Conservation (phyloP, 2,888 invertebrate genomes). For the Tinea semifulvella region DNA sequence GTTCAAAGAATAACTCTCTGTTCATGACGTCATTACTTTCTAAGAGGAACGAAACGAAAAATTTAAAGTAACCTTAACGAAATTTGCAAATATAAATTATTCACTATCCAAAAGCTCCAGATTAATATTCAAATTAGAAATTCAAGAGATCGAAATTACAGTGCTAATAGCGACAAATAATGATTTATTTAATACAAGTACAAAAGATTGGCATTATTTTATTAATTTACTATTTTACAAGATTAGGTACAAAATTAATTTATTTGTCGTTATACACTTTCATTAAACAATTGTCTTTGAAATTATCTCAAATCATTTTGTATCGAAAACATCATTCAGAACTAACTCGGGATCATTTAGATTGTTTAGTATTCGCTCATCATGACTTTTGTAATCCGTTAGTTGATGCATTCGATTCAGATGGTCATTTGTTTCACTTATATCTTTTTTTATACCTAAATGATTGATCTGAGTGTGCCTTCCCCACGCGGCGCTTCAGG, state of each 20-base stretch:
- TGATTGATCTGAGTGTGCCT: conserved; percentile 66
- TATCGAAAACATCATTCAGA: conserved; percentile 5
- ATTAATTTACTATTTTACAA: too few species aligned
- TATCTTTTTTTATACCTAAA: conserved; percentile 45
- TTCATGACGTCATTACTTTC: conserved; percentile 50
- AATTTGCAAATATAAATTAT: conserved; percentile 23
- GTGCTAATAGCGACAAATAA: conserved; percentile 3
- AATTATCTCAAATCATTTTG: conserved; percentile 1
- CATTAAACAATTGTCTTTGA: not conserved
- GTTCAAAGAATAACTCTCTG: conserved; percentile 39
- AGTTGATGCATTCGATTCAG: conserved; percentile 42
- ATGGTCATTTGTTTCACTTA: conserved; percentile 9
- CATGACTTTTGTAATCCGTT: too few species aligned
- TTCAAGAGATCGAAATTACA: conserved; percentile 5
- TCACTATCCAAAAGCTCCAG: conserved; percentile 62
- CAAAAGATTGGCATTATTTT: too few species aligned
- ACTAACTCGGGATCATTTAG: too few species aligned
- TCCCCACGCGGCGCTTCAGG: conserved; percentile 68
- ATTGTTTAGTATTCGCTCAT: too few species aligned
- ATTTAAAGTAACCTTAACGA: conserved; percentile 42
- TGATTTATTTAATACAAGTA: not conserved
- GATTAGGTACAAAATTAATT: too few species aligned
- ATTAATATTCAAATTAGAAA: conserved; percentile 24
- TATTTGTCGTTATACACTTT: conserved; percentile 1
- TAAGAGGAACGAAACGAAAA: conserved; percentile 65